Percentiles rank a stretch among this genome's conserved stretches.
These are phyloP conservation scores for Odontomyia ornata DNA, from an alignment of 2,888 invertebrate species.

Conservation along the genomic window DNA sequence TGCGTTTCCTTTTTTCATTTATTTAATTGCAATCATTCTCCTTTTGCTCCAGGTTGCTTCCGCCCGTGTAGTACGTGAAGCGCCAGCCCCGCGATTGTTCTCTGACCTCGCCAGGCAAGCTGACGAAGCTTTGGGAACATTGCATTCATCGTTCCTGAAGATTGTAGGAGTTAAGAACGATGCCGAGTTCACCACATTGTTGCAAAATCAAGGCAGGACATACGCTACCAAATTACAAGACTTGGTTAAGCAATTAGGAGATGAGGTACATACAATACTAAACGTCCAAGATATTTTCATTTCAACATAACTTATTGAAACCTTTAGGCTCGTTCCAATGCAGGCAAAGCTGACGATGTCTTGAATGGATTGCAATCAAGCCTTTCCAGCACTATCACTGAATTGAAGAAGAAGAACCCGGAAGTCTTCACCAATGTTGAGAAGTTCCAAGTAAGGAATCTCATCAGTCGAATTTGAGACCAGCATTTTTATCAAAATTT, in stretches of 20 bases:
- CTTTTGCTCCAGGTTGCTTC: constrained; percentile 32
- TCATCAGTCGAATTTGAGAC: constrained; percentile 29
- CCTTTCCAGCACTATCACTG: constrained; percentile 25
- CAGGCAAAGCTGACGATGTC: constrained; percentile 46
- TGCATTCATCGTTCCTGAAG: constrained; percentile 45
- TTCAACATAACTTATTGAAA: neutral
- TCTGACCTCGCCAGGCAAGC: constrained; percentile 44
- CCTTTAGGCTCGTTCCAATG: constrained; percentile 22
- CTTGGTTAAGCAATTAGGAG: constrained; percentile 38
- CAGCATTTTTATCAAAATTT: neutral
- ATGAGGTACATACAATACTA: constrained; percentile 39
- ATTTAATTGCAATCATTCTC: too few species aligned
- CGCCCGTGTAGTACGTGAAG: constrained; percentile 40
- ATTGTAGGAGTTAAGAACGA: constrained; percentile 46
- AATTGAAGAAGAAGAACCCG: constrained; percentile 43
- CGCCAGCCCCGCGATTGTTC: constrained; percentile 31
- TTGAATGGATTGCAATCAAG: constrained; percentile 27
- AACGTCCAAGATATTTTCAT: neutral
- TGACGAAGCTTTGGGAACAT: constrained; percentile 43
- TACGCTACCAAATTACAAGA: constrained; percentile 46
- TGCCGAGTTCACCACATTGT: constrained; percentile 35
- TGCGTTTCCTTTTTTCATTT: too few species aligned
- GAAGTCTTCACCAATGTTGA: constrained; percentile 40
- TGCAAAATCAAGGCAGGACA: constrained; percentile 39
- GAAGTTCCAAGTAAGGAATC: constrained; percentile 39